Evolutionary conservation across 2,888 invertebrate genomes (phyloP), one percentile per base, ranked within the genome.

Genomic region (Acanthosepion lycidas): DNA sequence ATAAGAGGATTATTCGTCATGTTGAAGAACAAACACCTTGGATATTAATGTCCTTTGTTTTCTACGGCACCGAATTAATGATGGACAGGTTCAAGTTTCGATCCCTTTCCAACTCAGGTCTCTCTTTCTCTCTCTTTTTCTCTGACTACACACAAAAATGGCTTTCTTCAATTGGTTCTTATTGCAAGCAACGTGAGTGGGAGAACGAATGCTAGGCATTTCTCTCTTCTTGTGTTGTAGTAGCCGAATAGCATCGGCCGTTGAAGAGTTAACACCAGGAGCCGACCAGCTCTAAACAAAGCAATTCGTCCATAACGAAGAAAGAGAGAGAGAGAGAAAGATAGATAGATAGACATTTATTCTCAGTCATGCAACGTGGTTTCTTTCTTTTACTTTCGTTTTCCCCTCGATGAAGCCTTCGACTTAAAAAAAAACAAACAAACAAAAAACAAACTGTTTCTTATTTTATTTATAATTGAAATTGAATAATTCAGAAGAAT

Each of bases 211-310:
- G 78, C 26, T 78, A 78, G 78, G n/a, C 78, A 78, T 78, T 78
- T 78, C 33, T 78, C 33, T 33, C n/a, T 78, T 78, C 78, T 78
- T n/a, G 78, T 78, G 78, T 78, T 78, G n/a, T 78, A 78, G 78
- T 78, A 78, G 78, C 78, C 78, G 78, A n/a, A 78, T 78, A 78
- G n/a, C 78, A 78, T 78, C 78, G 78, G 78, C 12, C 78, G 78
- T 78, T 78, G 78, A 78, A 78, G 78, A n/a, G 78, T 78, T 78
- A 78, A 78, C 78, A 33, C 78, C n/a, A 78, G n/a, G 78, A 78
- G 78, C 78, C 78, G 78, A 78, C 78, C 78, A 78, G 78, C n/a
- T 78, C n/a, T 78, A 78, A 78, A 78, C 78, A 78, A 78, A 78
- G 78, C 78, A 78, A n/a, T 78, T 33, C 78, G 78, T n/a, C 78